Percentiles rank a stretch among this genome's conserved stretches.
phyloP scores from a whole-genome alignment of 2,797 vertebrate species.

The Micropoecilia bifurca region DNA sequence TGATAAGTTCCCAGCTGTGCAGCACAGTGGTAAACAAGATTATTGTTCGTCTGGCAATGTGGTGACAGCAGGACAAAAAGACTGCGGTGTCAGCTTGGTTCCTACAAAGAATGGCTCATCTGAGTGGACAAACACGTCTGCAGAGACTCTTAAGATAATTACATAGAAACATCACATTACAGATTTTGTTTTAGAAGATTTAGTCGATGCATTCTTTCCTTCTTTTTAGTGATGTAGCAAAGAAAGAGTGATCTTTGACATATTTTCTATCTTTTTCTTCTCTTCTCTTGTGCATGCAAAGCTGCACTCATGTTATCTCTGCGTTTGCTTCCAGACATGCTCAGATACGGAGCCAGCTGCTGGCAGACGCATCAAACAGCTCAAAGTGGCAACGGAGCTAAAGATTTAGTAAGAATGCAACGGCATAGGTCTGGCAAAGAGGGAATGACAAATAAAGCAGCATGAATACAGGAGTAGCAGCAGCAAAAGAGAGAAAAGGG shows the following conservation, averaged over 20 bases:
- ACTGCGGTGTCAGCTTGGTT: constrained; percentile 64
- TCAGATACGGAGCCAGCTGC: constrained; percentile 30
- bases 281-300: constrained; percentile 45
- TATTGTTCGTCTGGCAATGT: constrained; percentile 49
- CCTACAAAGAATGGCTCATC: constrained; percentile 72
- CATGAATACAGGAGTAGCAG: not conserved
- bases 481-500: not conserved
- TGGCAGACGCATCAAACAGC: not conserved
- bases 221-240: constrained; percentile 5
- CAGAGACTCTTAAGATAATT: constrained; percentile 62
- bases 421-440: constrained; percentile 8
- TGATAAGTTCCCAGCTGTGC: not conserved
- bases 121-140: constrained; percentile 51
- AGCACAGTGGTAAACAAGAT: constrained; percentile 23
- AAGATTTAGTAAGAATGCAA: constrained; percentile 5
- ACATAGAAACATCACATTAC: constrained; percentile 26
- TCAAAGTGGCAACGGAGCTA: not conserved
- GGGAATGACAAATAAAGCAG: not conserved
- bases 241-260: constrained; percentile 1
- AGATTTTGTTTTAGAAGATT: constrained; percentile 42
- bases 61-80: constrained; percentile 66
- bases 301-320: constrained; percentile 32
- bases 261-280: constrained; percentile 4
- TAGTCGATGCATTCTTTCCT: not conserved
- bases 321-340: constrained; percentile 3